Evolutionary conservation across 2,113 vertebrate species (phyloP).

Genomic region (Apeltes quadracus): DNA sequence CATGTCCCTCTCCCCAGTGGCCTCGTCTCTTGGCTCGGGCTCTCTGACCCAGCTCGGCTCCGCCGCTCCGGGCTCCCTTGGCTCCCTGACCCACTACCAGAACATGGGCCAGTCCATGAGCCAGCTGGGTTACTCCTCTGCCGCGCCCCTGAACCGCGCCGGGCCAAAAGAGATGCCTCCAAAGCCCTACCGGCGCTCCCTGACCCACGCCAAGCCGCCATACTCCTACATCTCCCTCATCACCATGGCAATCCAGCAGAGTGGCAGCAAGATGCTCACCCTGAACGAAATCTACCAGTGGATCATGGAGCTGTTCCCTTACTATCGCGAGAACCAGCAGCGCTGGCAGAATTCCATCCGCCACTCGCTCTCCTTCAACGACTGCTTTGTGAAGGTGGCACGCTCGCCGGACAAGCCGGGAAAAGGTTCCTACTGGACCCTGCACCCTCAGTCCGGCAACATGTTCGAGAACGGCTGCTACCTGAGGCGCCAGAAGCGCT

Average conservation of each 20-base stretch:
- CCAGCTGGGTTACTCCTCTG: constrained; percentile 80
- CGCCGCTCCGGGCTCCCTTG: constrained; percentile 69
- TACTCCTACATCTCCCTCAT: constrained; percentile 96
- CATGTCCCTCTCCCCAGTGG: constrained; percentile 81
- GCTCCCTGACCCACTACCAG: constrained; percentile 83
- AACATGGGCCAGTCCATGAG: constrained; percentile 82
- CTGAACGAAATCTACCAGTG: constrained; percentile 95
- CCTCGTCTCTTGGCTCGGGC: constrained; percentile 79
- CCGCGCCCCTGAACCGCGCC: constrained; percentile 74
- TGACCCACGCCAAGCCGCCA: constrained; percentile 90
- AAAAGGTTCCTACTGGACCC: constrained; percentile 92
- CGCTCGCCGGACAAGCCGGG: constrained; percentile 90
- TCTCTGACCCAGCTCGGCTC: constrained; percentile 81
- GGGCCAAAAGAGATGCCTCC: constrained; percentile 85
- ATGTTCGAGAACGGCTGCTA: constrained; percentile 95
- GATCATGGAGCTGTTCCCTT: constrained; percentile 96
- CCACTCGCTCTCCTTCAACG: constrained; percentile 93
- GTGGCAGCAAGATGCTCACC: constrained; percentile 90
- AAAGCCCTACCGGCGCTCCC: constrained; percentile 86
- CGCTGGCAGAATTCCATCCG: constrained; percentile 95
- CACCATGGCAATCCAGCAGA: constrained; percentile 94
- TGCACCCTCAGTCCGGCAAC: constrained; percentile 91
- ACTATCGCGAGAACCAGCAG: constrained; percentile 92
- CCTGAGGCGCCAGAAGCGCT: constrained; percentile 90
- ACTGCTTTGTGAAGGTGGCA: constrained; percentile 92